Conservation (phyloP, 2,797 vertebrate species). For the Fringilla coelebs region DNA sequence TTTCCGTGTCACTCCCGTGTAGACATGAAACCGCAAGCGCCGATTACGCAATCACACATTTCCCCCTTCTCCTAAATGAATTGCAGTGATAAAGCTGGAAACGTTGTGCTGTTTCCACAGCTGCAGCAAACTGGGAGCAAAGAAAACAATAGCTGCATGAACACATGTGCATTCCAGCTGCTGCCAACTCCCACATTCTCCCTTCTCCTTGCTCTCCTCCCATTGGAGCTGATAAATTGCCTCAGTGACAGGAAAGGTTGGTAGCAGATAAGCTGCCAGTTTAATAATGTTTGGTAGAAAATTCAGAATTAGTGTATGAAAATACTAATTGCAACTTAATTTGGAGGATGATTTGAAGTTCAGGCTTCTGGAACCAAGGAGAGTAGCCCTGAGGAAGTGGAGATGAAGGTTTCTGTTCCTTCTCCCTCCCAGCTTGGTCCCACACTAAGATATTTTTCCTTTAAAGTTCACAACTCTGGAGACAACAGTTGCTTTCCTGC, state of each 20-base stretch:
- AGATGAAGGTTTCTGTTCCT: background rate
- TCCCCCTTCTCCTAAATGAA: background rate
- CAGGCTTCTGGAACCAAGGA: background rate
- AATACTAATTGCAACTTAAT: background rate
- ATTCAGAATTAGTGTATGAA: background rate
- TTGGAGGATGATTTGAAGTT: background rate
- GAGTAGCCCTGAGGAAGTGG: fast-evolving
- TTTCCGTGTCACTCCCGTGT: background rate
- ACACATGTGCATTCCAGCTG: slow-evolving; percentile 47
- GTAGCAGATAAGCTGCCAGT: background rate
- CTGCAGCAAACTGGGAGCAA: background rate
- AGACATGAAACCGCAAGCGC: background rate
- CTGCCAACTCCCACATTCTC: background rate
- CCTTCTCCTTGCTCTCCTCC: background rate
- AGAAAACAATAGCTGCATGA: background rate
- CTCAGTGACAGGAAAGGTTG: background rate
- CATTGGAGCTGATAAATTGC: background rate
- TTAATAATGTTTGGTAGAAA: background rate
- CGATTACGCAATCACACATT: background rate
- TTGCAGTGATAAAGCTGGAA: slow-evolving; percentile 18
- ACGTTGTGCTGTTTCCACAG: background rate
- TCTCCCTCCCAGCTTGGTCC: background rate
- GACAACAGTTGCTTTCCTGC: background rate
- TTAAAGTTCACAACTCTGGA: background rate
- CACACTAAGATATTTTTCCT: background rate